Percentiles rank a stretch among this genome's conserved stretches.
Conservation (phyloP, 2,888 invertebrate species). For the Lithophane ornitopus region DNA sequence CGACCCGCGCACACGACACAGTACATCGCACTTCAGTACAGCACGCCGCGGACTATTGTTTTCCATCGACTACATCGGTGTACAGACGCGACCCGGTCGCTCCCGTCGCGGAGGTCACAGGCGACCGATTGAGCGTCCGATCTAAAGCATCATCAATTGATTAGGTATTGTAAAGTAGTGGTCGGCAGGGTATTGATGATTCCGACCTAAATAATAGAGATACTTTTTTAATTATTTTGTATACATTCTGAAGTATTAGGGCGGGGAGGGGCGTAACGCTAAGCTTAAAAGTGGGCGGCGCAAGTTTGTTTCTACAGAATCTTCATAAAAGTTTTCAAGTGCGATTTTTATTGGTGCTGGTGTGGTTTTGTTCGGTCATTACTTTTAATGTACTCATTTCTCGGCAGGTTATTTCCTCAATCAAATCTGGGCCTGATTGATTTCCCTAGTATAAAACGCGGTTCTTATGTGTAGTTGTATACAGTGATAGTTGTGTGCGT, state of each 20-base stretch:
- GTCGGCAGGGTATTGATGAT: background rate
- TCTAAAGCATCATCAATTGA: background rate
- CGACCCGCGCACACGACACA: background rate
- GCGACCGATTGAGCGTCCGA: background rate
- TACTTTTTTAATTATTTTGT: background rate
- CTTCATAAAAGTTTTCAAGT: conserved; percentile 1
- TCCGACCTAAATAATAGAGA: background rate
- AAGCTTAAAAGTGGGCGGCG: conserved; percentile 21
- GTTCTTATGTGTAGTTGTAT: background rate
- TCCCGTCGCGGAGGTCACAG: background rate
- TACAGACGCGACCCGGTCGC: conserved; percentile 6
- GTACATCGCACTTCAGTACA: background rate
- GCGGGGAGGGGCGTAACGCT: conserved; percentile 14
- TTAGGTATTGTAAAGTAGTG: background rate
- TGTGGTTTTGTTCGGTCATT: background rate
- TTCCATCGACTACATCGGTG: background rate
- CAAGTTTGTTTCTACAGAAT: background rate
- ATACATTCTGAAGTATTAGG: conserved; percentile 8
- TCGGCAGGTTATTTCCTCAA: background rate
- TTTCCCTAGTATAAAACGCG: background rate
- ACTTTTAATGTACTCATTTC: background rate
- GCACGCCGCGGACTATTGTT: conserved; percentile 10
- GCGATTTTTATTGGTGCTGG: background rate
- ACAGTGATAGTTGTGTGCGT: conserved; percentile 3
- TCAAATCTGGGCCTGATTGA: background rate